Percentiles rank a stretch among this genome's conserved stretches.
phyloP scores from a whole-genome alignment of 2,113 vertebrate species.

The Elachura formosa region DNA sequence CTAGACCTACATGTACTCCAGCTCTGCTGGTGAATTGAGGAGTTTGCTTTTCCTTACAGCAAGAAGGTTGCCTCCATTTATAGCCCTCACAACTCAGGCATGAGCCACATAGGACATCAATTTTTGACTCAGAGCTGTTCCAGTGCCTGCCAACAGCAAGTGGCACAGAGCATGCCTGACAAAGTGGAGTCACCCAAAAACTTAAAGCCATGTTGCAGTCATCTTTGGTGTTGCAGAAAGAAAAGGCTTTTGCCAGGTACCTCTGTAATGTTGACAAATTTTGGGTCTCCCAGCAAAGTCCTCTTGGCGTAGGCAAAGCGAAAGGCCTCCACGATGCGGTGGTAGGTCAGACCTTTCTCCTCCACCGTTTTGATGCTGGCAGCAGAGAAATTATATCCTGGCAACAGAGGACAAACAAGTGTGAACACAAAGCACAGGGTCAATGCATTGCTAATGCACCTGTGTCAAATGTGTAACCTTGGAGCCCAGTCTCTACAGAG shows the following conservation, averaged over 20 bases:
- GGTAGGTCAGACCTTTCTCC: constrained; percentile 84
- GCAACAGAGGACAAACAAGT: neutral
- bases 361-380: constrained; percentile 73
- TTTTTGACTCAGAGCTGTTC: neutral
- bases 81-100: neutral
- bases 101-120: neutral
- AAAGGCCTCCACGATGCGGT: constrained; percentile 90
- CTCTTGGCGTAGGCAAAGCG: constrained; percentile 93
- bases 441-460: neutral
- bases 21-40: neutral
- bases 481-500: neutral
- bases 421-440: neutral
- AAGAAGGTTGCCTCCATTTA: neutral
- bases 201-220: neutral
- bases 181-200: neutral
- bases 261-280: constrained; percentile 78
- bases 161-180: neutral
- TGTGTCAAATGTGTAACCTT: neutral
- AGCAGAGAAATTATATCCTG: constrained; percentile 85
- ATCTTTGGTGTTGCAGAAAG: neutral
- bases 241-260: constrained; percentile 69
- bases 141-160: neutral
- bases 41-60: neutral
- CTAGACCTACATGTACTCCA: neutral
- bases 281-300: constrained; percentile 84